Base-by-base conservation (phyloP, 2,888 invertebrate genomes). In the Standfussiana lucernea region DNA sequence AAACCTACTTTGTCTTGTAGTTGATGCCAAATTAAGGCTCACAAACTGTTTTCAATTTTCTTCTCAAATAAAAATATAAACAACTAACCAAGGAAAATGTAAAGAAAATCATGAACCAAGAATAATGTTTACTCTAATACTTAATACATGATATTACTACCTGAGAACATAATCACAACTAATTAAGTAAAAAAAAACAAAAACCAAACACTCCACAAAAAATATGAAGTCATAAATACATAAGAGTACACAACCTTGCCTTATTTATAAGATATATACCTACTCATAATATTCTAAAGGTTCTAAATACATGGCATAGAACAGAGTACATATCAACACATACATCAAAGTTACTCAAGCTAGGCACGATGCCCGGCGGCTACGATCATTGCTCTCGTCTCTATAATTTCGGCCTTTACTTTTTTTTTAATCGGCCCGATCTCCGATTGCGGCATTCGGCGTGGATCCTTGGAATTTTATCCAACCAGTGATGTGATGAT, bases 361-460 rank as follows among this genome's bases (percentile, higher is more conserved):
- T 85, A 84, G 86, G 72, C 88, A 80, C 75, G 83, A 81, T 75
- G 88, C 92, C 87, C 91, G 91, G 82, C 92, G 90, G 90, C 90
- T 84, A 87, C 92, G 90, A 91, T 89, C 90, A 89, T 90, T 91
- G 91, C 89, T 89, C 88, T 88, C 91, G 85, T 90, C 90, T 86
- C 87, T 91, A 90, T 90, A 90, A 91, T 92, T 91, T 92, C 81
- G 90, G 87, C 89, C 90, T 90, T 91, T 90, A 88, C 88, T 88
- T 90, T 91, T 91, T 91, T 92, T 92, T 92, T 92, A 90, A 93
- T 91, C 91, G 89, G 84, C 75, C 84, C 89, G 89, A 93, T 93
- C 93, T 91, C 89, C 88, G 91, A 93, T 93, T 92, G 91, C 91
- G 88, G 90, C 90, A 89, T 90, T 90, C 88, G 83, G 86, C 86